Evolutionary conservation across 2,113 vertebrate species (phyloP).

Genomic region (Dicentrarchus labrax): DNA sequence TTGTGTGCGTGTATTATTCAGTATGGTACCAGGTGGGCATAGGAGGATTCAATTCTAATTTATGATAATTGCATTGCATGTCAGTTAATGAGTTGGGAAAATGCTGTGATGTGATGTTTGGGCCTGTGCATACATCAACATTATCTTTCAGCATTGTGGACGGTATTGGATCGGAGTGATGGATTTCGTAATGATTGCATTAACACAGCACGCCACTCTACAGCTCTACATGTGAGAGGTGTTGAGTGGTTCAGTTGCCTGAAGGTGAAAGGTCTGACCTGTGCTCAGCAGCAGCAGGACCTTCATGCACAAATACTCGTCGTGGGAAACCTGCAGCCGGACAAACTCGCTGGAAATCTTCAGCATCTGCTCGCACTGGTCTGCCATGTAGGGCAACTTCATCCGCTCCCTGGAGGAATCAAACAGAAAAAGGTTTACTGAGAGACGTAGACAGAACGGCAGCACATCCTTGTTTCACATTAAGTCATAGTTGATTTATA

Average conservation of each 20-base stretch:
- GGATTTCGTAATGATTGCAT: conserved; percentile 8
- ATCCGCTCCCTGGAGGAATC: conserved; percentile 89
- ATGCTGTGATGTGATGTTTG: neutral
- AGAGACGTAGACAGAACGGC: neutral
- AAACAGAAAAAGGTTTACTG: neutral
- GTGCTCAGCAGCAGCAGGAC: conserved; percentile 96
- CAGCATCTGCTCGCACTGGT: conserved; percentile 96
- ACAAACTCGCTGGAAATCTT: conserved; percentile 94
- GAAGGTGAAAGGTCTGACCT: conserved; percentile 81
- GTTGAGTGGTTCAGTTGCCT: neutral
- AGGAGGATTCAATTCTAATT: neutral
- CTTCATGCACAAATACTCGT: conserved; percentile 99
- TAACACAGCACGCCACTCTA: neutral
- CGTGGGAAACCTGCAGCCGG: conserved; percentile 95
- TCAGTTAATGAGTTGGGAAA: conserved; percentile 1
- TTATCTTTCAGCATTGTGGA: neutral
- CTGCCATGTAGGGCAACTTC: conserved; percentile 93
- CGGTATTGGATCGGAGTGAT: conserved; percentile 27
- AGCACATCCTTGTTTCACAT: neutral
- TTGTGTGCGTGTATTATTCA: neutral
- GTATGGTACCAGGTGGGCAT: neutral
- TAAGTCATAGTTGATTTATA: neutral
- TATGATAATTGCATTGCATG: neutral
- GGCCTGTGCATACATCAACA: conserved; percentile 22
- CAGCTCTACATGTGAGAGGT: neutral